Evolutionary conservation across 1,140 invertebrate genomes (phyloP), one percentile per base, ranked within the genome.

Genomic region (Euura saliciscinereae): DNA sequence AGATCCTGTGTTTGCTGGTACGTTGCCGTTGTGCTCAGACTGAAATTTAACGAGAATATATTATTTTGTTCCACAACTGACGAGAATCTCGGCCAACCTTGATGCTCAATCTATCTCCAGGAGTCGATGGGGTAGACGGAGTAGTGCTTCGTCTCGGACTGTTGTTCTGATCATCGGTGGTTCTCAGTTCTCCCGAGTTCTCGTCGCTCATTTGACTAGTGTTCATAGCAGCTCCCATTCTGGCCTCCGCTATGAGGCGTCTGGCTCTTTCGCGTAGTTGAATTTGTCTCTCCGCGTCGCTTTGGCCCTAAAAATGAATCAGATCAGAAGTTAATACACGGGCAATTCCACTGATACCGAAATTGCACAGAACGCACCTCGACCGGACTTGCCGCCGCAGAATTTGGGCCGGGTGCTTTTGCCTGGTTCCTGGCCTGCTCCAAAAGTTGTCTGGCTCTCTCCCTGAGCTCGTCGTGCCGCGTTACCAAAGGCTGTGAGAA

Each of bases 371-470:
- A 28, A 28, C 75, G 75, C 81, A 90, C 88, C 83, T 90, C 87
- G 45, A 82, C 82, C 51, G 89, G 88, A 79, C 88, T 88, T 67
- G 84, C 83, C 66, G 82, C 78, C 68, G 83, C 76, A 4, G 86
- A 86, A 75, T 77, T 77, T 68, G 83, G 68, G 45, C 78, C 81
- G 71, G 84, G 76, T 74, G 82, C 81, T 71, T 87, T 89, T 64
- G 91, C 92, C 80, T 96, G 94, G 80, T 91, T 90, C 86, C 93
- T 92, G 10, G 95, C 93, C 79, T 96, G 94, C 85, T 98, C 96
- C 77, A 98, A 90, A 85, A 99, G 90, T 84, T 95, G 91, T 83
- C 95, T 92, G 70, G 97, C 97, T 88, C 95, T 89, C 90, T 98
- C 96, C 85, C 95, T 94, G 78, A 98, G 89, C 88, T 95, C 94